Percentiles rank a stretch among this genome's conserved stretches.
Conservation (phyloP, 2,888 invertebrate species). For the Xylophagus ater region DNA sequence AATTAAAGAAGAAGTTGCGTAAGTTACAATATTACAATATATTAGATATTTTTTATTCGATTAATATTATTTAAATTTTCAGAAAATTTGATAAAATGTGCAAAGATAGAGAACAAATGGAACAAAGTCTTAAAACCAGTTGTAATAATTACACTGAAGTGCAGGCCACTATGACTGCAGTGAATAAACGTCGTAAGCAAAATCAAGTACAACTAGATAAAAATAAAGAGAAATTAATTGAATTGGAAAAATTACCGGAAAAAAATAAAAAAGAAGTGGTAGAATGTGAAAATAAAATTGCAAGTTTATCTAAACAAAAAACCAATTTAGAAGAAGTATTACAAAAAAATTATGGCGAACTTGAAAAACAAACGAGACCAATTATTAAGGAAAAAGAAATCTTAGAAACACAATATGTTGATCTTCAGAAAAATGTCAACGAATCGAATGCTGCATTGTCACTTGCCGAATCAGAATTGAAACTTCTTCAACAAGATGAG, state of each 20-base stretch:
- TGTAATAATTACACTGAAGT: constrained; percentile 55
- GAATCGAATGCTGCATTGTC: constrained; percentile 49
- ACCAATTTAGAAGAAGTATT: constrained; percentile 47
- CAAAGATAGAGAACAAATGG: constrained; percentile 47
- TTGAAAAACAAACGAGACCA: constrained; percentile 47
- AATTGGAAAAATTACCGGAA: constrained; percentile 54
- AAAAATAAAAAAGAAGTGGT: constrained; percentile 61
- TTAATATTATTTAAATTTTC: constrained; percentile 14
- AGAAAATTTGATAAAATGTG: constrained; percentile 49
- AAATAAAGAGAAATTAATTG: constrained; percentile 56
- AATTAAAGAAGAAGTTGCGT: constrained; percentile 33
- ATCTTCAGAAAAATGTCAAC: constrained; percentile 56
- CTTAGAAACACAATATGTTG: constrained; percentile 52
- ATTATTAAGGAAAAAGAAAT: constrained; percentile 44
- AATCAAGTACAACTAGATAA: constrained; percentile 54
- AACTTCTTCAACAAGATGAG: constrained; percentile 49
- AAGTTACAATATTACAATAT: constrained; percentile 16
- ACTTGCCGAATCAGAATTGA: constrained; percentile 63
- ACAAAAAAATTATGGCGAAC: constrained; percentile 45
- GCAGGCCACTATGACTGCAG: constrained; percentile 54
- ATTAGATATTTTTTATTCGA: not conserved
- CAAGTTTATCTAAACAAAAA: constrained; percentile 46
- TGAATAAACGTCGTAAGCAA: constrained; percentile 64
- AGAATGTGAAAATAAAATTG: constrained; percentile 48
- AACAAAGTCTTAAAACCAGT: constrained; percentile 50